Conservation (phyloP, 1,140 invertebrate species). For the Pachyrhynchus sulphureomaculatus region DNA sequence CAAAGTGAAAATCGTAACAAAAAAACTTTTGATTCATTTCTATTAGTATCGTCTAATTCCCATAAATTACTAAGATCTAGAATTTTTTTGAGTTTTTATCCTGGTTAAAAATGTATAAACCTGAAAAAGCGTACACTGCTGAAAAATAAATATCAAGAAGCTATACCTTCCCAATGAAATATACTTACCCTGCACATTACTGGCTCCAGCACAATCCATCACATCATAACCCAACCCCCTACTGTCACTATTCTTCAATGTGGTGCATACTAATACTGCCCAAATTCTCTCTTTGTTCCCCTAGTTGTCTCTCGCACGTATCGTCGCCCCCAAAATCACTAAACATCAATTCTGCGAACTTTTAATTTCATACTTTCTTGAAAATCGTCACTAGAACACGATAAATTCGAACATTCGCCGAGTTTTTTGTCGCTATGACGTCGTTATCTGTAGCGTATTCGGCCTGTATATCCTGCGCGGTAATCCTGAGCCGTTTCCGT, state of each 20-base stretch:
- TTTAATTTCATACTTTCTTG: slow-evolving; percentile 18
- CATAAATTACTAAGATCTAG: no score
- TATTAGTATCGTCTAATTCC: no score
- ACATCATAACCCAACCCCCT: not conserved
- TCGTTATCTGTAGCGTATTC: slow-evolving; percentile 42
- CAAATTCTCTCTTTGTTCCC: not conserved
- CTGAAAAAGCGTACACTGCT: no score
- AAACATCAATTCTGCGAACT: slow-evolving; percentile 7
- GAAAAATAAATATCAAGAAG: no score
- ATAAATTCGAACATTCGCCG: slow-evolving; percentile 45
- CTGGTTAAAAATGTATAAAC: no score
- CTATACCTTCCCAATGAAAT: no score
- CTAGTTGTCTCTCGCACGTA: not conserved
- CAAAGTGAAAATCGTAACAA: no score
- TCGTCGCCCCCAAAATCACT: not conserved
- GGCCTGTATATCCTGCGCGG: slow-evolving; percentile 28
- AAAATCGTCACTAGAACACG: slow-evolving; percentile 42
- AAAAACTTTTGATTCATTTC: no score
- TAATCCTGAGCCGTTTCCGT: slow-evolving; percentile 48
- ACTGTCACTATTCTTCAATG: not conserved
- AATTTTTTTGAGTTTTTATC: no score
- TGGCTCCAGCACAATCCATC: not conserved
- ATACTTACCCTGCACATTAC: not conserved
- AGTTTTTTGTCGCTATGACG: slow-evolving; percentile 44
- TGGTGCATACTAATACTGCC: not conserved